A percentile compares a stretch with the other conserved stretches of the same genome.
phyloP scores from a whole-genome alignment of 2,888 invertebrate genomes.

The Clostera curtula region DNA sequence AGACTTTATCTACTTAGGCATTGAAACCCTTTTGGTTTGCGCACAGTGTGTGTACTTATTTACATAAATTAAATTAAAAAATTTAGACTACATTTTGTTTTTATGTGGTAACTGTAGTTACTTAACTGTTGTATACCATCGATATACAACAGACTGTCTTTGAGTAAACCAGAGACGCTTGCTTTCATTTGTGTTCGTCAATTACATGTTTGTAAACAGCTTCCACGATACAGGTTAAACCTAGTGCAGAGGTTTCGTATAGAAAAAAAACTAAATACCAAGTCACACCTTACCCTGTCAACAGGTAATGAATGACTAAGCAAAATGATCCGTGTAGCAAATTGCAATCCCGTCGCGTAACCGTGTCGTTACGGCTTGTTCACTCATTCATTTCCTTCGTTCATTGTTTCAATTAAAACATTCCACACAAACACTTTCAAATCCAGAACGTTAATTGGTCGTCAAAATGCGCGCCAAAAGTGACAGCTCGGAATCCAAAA shows the following conservation, averaged over 20 bases:
- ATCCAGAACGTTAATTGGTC: conserved; percentile 39
- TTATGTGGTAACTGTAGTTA: too few relatives aligned
- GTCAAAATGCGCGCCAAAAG: conserved; percentile 43
- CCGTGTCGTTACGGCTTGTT: conserved; percentile 31
- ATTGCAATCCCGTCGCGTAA: conserved; percentile 30
- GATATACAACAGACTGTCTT: too few relatives aligned
- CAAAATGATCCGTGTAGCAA: conserved; percentile 32
- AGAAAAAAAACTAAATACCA: neutral
- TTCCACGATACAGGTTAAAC: too few relatives aligned
- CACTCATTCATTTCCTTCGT: conserved; percentile 23
- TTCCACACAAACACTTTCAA: conserved; percentile 29
- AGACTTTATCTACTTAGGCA: conserved; percentile 19
- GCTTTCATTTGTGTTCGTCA: too few relatives aligned
- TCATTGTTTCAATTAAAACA: conserved; percentile 26
- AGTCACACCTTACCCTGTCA: conserved; percentile 20
- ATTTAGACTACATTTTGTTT: too few relatives aligned
- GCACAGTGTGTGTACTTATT: conserved; percentile 6
- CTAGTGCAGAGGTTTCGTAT: too few relatives aligned
- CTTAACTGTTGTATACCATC: too few relatives aligned
- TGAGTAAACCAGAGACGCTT: too few relatives aligned
- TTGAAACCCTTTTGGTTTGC: conserved; percentile 15
- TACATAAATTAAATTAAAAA: too few relatives aligned
- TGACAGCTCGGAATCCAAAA: conserved; percentile 47
- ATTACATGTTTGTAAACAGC: too few relatives aligned
- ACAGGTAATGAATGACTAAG: conserved; percentile 42